Evolutionary conservation across 2,888 invertebrate species (phyloP).

Genomic region (Hydriomena furcata): DNA sequence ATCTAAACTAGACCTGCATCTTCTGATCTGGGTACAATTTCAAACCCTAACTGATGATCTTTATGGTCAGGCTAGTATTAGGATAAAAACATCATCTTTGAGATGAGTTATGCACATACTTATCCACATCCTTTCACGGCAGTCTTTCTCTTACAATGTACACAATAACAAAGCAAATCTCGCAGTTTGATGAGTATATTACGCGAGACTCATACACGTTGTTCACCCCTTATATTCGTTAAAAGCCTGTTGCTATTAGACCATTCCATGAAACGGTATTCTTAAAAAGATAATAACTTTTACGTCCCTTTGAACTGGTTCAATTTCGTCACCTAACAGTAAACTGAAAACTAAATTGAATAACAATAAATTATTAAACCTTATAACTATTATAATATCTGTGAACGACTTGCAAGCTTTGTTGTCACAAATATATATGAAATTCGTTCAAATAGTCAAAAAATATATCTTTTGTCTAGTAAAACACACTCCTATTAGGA

Average conservation of each 20-base stretch:
- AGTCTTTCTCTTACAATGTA: constrained; percentile 81
- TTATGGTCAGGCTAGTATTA: constrained; percentile 59
- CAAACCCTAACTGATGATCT: constrained; percentile 48
- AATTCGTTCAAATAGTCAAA: constrained; percentile 83
- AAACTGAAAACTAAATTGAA: constrained; percentile 81
- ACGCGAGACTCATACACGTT: constrained; percentile 73
- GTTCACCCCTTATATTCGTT: constrained; percentile 68
- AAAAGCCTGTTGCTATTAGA: constrained; percentile 64
- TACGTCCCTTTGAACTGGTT: constrained; percentile 81
- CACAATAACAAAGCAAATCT: constrained; percentile 76
- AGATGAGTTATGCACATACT: constrained; percentile 71
- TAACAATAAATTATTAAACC: constrained; percentile 83
- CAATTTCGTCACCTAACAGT: constrained; percentile 80
- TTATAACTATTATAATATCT: constrained; percentile 80
- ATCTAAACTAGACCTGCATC: constrained; percentile 26
- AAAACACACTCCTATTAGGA: constrained; percentile 68
- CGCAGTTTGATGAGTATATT: constrained; percentile 55
- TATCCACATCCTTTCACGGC: constrained; percentile 73
- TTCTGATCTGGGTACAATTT: constrained; percentile 42
- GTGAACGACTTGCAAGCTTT: constrained; percentile 77
- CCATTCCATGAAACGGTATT: constrained; percentile 61
- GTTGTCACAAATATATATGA: constrained; percentile 72
- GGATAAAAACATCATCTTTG: constrained; percentile 72
- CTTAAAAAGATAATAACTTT: constrained; percentile 79
- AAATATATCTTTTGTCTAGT: constrained; percentile 81